Conservation (phyloP, 1,140 invertebrate genomes). For the Aradophagus sp. region DNA sequence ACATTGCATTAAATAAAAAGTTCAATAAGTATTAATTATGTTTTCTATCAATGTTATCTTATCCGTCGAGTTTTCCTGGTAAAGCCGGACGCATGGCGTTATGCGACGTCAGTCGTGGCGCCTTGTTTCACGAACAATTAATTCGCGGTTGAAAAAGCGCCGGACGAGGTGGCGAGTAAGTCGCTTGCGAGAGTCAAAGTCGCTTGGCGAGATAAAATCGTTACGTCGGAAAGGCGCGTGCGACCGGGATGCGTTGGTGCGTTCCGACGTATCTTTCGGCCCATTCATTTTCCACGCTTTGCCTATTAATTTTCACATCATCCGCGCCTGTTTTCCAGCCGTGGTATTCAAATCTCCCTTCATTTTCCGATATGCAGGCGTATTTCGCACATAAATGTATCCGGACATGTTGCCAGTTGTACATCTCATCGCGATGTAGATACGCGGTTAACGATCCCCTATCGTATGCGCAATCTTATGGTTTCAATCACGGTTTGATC, state of each 20-base stretch:
- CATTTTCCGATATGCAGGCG: constrained; percentile 32
- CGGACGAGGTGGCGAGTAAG: constrained; percentile 13
- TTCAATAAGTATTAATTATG: too few relatives aligned
- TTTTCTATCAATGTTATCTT: too few relatives aligned
- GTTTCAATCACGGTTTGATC: background rate
- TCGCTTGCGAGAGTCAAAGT: constrained; percentile 27
- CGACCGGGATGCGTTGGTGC: constrained; percentile 33
- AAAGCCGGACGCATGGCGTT: too few relatives aligned
- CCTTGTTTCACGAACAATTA: constrained; percentile 1
- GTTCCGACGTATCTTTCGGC: constrained; percentile 49
- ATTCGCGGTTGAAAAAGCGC: constrained; percentile 3
- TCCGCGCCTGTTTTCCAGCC: constrained; percentile 62
- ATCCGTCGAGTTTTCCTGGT: too few relatives aligned
- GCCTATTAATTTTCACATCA: constrained; percentile 58
- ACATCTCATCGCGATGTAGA: too few relatives aligned
- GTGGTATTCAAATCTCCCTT: constrained; percentile 29
- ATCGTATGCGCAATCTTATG: too few relatives aligned
- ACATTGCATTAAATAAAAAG: too few relatives aligned
- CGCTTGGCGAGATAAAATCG: constrained; percentile 15
- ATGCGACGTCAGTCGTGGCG: too few relatives aligned
- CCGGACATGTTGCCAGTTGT: constrained; percentile 19
- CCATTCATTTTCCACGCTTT: constrained; percentile 62
- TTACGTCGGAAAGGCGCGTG: constrained; percentile 26
- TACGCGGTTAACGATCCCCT: too few relatives aligned
- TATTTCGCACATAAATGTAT: constrained; percentile 27